phyloP scores from a whole-genome alignment of 2,113 vertebrate genomes.

The Naja naja region DNA sequence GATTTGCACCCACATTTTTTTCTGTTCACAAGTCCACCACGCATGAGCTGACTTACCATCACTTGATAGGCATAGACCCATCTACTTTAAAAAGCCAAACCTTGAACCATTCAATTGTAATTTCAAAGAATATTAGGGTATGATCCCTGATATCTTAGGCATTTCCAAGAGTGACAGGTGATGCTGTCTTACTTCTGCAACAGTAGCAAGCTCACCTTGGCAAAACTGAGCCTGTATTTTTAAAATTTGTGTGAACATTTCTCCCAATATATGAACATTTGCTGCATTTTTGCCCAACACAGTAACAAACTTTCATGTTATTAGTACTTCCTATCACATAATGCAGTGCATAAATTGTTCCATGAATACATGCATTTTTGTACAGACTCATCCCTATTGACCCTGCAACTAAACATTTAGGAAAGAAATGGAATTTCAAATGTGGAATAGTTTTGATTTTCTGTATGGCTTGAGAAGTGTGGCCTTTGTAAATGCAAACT shows the following conservation, averaged over 20 bases:
- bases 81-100: neutral
- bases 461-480: neutral
- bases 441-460: neutral
- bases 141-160: neutral
- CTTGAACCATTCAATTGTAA: neutral
- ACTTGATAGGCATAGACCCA: neutral
- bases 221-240: neutral
- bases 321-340: neutral
- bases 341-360: neutral
- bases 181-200: neutral
- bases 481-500: neutral
- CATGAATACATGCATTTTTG: neutral
- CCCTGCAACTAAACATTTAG: too few species aligned
- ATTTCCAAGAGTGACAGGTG: neutral
- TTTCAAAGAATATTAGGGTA: neutral
- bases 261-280: neutral
- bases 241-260: neutral
- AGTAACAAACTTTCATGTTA: neutral
- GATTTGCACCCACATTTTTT: neutral
- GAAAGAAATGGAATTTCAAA: neutral
- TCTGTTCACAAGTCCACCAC: neutral
- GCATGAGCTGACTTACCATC: neutral
- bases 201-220: neutral
- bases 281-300: neutral
- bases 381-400: neutral